These are phyloP conservation scores for Nycteola revayana DNA, from an alignment of 2,888 invertebrate species.

Conservation along the genomic window DNA sequence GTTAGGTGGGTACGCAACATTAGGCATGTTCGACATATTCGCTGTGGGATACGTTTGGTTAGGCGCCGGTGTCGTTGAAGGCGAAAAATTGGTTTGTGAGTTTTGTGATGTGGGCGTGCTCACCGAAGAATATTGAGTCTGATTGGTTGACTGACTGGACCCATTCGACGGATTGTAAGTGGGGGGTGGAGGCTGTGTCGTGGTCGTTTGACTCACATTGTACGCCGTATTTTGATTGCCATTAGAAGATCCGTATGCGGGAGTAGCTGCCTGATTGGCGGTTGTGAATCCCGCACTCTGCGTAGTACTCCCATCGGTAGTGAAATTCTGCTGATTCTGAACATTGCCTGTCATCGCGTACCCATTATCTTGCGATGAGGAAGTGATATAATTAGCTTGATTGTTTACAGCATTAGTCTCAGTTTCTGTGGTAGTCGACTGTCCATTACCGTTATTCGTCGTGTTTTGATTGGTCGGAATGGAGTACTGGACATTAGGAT, in stretches of 20 bases:
- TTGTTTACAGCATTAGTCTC: conserved; percentile 55
- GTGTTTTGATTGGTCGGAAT: conserved; percentile 51
- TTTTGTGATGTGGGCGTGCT: conserved; percentile 54
- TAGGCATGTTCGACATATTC: conserved; percentile 58
- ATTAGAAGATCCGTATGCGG: conserved; percentile 52
- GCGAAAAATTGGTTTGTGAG: conserved; percentile 61
- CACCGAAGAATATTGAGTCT: conserved; percentile 46
- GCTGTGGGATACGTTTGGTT: conserved; percentile 56
- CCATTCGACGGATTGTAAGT: conserved; percentile 57
- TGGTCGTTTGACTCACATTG: conserved; percentile 47
- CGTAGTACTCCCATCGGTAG: conserved; percentile 49
- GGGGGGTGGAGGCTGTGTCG: conserved; percentile 55
- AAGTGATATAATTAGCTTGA: conserved; percentile 70
- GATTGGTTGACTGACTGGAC: conserved; percentile 46
- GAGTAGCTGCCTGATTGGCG: conserved; percentile 47
- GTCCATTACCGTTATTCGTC: conserved; percentile 58
- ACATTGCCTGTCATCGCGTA: conserved; percentile 50
- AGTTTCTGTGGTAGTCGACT: conserved; percentile 46
- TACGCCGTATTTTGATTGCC: conserved; percentile 48
- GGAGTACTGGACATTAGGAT: conserved; percentile 61
- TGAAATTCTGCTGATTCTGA: conserved; percentile 55
- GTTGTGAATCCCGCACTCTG: conserved; percentile 51
- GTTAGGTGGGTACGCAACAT: conserved; percentile 56
- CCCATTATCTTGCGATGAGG: conserved; percentile 64
- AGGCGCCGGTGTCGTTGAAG: conserved; percentile 67